Percentiles rank a stretch among this genome's conserved stretches.
Conservation (phyloP, 1,140 invertebrate species). For the Macrostomum lignano region DNA sequence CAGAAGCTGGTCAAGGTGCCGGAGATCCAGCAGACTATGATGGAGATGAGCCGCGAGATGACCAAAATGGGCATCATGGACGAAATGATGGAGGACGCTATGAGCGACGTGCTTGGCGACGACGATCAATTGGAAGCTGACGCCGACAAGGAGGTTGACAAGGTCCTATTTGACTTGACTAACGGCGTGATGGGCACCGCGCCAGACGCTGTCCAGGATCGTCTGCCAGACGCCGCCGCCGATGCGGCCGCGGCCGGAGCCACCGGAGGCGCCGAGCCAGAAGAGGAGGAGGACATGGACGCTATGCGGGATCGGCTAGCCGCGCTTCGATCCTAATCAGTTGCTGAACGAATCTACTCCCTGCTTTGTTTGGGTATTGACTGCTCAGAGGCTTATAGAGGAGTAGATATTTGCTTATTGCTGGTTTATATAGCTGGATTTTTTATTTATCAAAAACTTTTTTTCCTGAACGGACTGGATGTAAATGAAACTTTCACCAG, state of each 20-base stretch:
- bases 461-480: too few relatives aligned
- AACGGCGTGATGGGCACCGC: neutral
- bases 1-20: too few relatives aligned
- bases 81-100: constrained; percentile 92
- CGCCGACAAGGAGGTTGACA: constrained; percentile 67
- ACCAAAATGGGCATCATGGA: constrained; percentile 94
- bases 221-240: constrained; percentile 1
- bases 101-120: constrained; percentile 40
- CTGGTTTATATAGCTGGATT: too few relatives aligned
- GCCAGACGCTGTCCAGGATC: neutral
- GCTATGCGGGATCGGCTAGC: neutral
- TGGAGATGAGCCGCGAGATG: constrained; percentile 91
- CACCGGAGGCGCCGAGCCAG: neutral
- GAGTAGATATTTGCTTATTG: too few relatives aligned
- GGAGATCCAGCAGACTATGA: too few relatives aligned
- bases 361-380: too few relatives aligned
- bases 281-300: neutral
- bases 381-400: too few relatives aligned
- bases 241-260: neutral
- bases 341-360: neutral
- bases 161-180: constrained; percentile 36
- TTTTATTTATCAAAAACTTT: too few relatives aligned
- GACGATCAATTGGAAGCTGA: constrained; percentile 34
- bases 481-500: too few relatives aligned
- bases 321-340: constrained; percentile 1